Conservation (phyloP, 1,140 invertebrate genomes). For the Drosophila triauraria region DNA sequence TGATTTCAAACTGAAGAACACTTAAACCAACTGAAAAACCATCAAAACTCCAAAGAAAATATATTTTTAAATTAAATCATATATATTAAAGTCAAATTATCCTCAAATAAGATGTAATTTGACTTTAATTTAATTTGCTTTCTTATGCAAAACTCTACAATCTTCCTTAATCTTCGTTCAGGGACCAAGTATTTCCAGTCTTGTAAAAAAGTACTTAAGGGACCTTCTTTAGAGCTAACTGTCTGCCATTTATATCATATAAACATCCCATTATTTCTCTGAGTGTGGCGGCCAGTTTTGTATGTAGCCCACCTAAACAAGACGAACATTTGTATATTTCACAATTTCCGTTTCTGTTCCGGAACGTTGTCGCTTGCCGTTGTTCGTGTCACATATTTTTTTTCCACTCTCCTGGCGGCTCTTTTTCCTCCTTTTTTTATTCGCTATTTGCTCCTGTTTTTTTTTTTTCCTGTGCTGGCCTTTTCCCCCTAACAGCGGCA, state of each 20-base stretch:
- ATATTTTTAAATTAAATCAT: neutral
- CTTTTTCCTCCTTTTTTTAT: slow-evolving; percentile 47
- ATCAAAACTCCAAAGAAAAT: too few relatives aligned
- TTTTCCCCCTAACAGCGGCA: slow-evolving; percentile 39
- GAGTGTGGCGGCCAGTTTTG: slow-evolving; percentile 38
- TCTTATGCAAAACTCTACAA: too few relatives aligned
- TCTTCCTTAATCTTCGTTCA: too few relatives aligned
- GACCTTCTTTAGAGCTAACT: too few relatives aligned
- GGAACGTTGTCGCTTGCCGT: slow-evolving; percentile 73
- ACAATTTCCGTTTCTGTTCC: slow-evolving; percentile 80
- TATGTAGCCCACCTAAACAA: slow-evolving; percentile 74
- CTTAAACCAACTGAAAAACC: too few relatives aligned
- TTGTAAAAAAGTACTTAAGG: too few relatives aligned
- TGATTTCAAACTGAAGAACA: too few relatives aligned
- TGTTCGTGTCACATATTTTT: slow-evolving; percentile 78
- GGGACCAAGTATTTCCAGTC: too few relatives aligned
- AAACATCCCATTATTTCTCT: neutral
- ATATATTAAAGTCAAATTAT: too few relatives aligned
- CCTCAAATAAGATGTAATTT: neutral
- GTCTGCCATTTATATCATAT: too few relatives aligned
- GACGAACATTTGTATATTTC: slow-evolving; percentile 79
- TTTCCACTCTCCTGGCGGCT: slow-evolving; percentile 31
- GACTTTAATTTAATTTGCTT: neutral
- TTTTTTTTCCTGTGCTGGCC: slow-evolving; percentile 44
- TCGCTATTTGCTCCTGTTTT: slow-evolving; percentile 33